Base-by-base conservation (phyloP, 2,888 invertebrate species). In the Orthonychiurus folsomi region DNA sequence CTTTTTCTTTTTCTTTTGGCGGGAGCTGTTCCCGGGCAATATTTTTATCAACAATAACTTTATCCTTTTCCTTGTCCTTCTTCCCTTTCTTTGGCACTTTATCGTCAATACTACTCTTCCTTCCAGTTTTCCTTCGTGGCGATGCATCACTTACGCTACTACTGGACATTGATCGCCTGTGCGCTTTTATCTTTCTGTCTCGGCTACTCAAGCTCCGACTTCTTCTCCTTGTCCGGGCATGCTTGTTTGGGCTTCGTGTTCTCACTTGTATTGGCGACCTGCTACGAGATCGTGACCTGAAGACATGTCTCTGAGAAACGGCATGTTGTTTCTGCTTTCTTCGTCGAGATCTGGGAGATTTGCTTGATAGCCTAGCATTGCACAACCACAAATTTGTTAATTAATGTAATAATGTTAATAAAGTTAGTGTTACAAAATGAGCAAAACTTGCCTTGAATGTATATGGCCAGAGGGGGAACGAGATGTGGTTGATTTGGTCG, bases 11-110 rank as follows among this genome's bases (percentile, higher is more conserved):
- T 25, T 59, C 58, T 20, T 59, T 53, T 20, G 15, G 28, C 12
- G n/a, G 25, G 15, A 26, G n/a, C 18, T 59, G 9, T 37, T 60
- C 56, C 2, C n/a, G 20, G 5, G 24, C 21, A 2, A 21, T 25
- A 23, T 78, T 77, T 24, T 74, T 73, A 26, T 77, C 74, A 60
- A 76, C 76, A 48, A 78, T 73, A 69, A 79, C 79, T 55, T 78
- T 78, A n/a, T n/a, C n/a, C 37, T 76, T 77, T 62, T 78, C 78
- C 61, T 78, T 79, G 72, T 79, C 81, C 68, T 79, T 81, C 64
- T 74, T 76, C 62, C 79, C 79, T 71, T 80, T 82, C 63, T 37
- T 37, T 9, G 37, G 5, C 37, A 37, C 37, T 15, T 37, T 37
- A 37, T 37, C 37, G 9, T 37, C 37, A 15, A 15, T 15, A 37